Evolutionary conservation across 2,113 vertebrate genomes (phyloP), one percentile per base, ranked within the genome.

Genomic region (Dascyllus trimaculatus): DNA sequence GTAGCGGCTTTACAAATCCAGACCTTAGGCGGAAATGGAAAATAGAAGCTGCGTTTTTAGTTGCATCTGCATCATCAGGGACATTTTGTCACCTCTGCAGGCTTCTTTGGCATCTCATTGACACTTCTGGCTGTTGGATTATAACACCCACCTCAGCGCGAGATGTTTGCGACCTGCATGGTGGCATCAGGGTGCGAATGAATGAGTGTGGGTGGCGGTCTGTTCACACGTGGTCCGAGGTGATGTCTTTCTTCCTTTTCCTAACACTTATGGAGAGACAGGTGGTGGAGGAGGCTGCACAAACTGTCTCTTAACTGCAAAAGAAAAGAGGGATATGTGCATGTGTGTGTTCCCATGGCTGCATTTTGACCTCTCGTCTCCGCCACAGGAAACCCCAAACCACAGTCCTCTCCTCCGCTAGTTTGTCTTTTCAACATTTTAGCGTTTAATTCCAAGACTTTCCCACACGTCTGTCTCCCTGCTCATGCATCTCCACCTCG

Each of bases 331-430:
- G 51, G 56, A 51, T 59, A 32, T 46, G 66, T 48, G 29, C 21
- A 24, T 32, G 56, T 62, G 52, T 70, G 58, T 48, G 68, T 88
- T 66, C 52, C 19, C 70, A 72, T 59, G 72, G 73, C 61, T 81
- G 26, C n/a, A 35, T 60, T 32, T 45, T 75, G 72, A 80, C 81
- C 72, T 75, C 80, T 57, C 0, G 19, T 68, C 49, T 77, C 61
- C 35, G 51, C 73, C 67, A 80, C 75, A 82, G 81, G 81, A 87
- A 91, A 84, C 66, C 71, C 57, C n/a, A 60, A 80, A 76, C 80
- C 82, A 6, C 80, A 43, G 4, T 61, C 78, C 40, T 74, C 67
- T 73, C 57, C 53, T 74, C 64, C 49, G 1, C 29, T 58, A 4
- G 65, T 65, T 60, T 24, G 38, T 80, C 58, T 61, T 46, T 35